A percentile compares a stretch with the other conserved stretches of the same genome.
phyloP scores from a whole-genome alignment of 2,797 vertebrate species.

The Anolis apletophallus region DNA sequence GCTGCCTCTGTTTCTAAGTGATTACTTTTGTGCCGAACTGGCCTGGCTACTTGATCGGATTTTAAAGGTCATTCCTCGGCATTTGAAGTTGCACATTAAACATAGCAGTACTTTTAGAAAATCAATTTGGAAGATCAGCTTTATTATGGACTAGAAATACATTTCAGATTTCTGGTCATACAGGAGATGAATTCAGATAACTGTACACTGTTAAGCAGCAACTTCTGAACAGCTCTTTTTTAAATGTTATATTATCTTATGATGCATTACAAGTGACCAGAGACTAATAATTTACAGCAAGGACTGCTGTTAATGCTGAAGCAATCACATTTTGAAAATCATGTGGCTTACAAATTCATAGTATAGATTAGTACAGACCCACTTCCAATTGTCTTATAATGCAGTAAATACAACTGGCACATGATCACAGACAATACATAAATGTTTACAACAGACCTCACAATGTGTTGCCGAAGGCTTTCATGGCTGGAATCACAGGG shows the following conservation, averaged over 20 bases:
- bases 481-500: no score
- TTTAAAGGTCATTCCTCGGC: slow-evolving; percentile 19
- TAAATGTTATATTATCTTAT: not conserved
- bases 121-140: not conserved
- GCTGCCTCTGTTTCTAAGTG: not conserved
- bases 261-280: not conserved
- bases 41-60: slow-evolving; percentile 13
- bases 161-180: not conserved
- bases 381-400: not conserved
- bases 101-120: slow-evolving; percentile 6
- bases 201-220: slow-evolving; percentile 24
- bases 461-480: no score
- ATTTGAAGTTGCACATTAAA: slow-evolving; percentile 24
- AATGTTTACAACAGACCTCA: no score
- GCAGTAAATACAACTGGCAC: not conserved
- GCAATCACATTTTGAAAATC: slow-evolving; percentile 25
- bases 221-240: not conserved
- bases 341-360: slow-evolving; percentile 21
- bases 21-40: not conserved
- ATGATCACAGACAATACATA: not conserved
- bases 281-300: slow-evolving; percentile 29
- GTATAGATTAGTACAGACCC: not conserved
- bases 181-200: slow-evolving; percentile 9
- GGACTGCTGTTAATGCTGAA: slow-evolving; percentile 34
- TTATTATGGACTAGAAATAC: slow-evolving; percentile 9